Evolutionary conservation across 2,113 vertebrate genomes (phyloP).

Genomic region (Plectropomus leopardus): DNA sequence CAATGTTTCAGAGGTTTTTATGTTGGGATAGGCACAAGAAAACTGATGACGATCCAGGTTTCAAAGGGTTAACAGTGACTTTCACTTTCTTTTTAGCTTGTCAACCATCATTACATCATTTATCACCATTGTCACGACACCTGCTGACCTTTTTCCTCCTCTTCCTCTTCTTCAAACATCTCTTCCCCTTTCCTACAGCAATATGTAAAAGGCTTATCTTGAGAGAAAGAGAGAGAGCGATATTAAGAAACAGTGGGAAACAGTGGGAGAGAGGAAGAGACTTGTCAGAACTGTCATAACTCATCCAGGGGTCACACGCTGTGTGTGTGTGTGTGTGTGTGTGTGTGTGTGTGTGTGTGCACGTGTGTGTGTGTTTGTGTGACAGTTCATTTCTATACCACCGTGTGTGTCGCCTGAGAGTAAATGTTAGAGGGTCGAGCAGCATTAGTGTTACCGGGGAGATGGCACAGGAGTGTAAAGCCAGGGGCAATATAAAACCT

Average conservation of each 20-base stretch:
- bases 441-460: slow-evolving; percentile 80
- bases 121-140: neutral
- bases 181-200: neutral
- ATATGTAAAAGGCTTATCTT: neutral
- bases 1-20: too few relatives aligned
- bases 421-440: slow-evolving; percentile 81
- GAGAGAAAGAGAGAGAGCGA: neutral
- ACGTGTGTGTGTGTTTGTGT: slow-evolving; percentile 41
- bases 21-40: too few relatives aligned
- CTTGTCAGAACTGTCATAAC: slow-evolving; percentile 49
- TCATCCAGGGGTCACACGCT: slow-evolving; percentile 39
- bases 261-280: slow-evolving; percentile 48
- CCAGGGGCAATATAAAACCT: slow-evolving; percentile 86
- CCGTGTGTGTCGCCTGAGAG: slow-evolving; percentile 57
- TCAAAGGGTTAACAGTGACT: too few relatives aligned
- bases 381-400: slow-evolving; percentile 1
- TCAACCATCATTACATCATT: neutral
- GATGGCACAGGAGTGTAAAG: slow-evolving; percentile 77
- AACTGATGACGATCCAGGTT: too few relatives aligned
- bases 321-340: slow-evolving; percentile 24
- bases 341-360: slow-evolving; percentile 21
- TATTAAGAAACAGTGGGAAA: slow-evolving; percentile 8
- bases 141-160: neutral
- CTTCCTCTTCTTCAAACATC: slow-evolving; percentile 1
- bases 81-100: neutral